phyloP scores from a whole-genome alignment of 2,797 vertebrate genomes.

The Peromyscus melanophrys region DNA sequence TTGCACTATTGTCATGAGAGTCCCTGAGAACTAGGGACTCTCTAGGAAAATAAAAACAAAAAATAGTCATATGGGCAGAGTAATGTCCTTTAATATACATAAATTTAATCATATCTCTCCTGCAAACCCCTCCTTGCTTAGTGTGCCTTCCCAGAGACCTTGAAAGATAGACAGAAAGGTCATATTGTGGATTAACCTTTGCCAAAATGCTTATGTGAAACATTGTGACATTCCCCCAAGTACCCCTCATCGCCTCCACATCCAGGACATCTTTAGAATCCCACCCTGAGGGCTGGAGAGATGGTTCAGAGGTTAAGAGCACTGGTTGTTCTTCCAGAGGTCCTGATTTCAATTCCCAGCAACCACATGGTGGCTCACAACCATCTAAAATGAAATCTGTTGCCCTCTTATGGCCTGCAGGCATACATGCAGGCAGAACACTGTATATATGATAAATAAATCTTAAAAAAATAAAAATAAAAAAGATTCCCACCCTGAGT shows the following conservation, averaged over 20 bases:
- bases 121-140: background rate
- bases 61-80: background rate
- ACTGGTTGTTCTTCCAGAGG: background rate
- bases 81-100: background rate
- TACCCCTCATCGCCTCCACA: background rate
- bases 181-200: background rate
- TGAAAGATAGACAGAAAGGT: background rate
- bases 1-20: background rate
- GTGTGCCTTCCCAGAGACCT: background rate
- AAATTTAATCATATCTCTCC: background rate
- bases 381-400: background rate
- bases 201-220: background rate
- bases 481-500: background rate
- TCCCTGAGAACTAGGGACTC: background rate
- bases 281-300: background rate
- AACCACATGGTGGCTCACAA: background rate
- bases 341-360: background rate
- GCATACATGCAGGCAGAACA: background rate
- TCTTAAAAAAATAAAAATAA: background rate
- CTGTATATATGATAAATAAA: background rate
- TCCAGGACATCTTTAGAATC: background rate
- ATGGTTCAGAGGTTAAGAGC: background rate
- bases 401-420: background rate
- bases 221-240: background rate
- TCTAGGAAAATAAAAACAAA: background rate